These are phyloP conservation scores for Psophia crepitans DNA, from an alignment of 2,113 vertebrate species.

Conservation along the genomic window DNA sequence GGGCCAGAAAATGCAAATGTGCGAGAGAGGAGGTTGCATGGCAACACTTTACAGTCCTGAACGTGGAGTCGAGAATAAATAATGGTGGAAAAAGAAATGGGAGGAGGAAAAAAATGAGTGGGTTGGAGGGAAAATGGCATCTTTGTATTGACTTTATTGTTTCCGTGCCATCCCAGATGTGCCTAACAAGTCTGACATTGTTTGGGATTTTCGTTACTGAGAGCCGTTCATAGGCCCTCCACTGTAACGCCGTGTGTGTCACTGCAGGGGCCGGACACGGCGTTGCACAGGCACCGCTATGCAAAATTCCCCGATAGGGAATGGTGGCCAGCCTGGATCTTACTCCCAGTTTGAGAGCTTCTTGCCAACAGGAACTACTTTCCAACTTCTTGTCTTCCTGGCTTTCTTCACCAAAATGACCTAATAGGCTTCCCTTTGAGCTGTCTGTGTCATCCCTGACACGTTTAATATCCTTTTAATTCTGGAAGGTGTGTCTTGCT, in stretches of 20 bases:
- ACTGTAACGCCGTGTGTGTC: not conserved
- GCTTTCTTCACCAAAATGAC: not conserved
- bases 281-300: not conserved
- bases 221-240: not conserved
- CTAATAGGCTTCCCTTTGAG: not conserved
- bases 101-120: not conserved
- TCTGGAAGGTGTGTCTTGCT: not conserved
- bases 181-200: conserved; percentile 23
- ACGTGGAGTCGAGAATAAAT: not conserved
- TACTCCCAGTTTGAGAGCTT: not conserved
- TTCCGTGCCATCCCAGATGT: conserved; percentile 7
- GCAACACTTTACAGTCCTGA: not conserved
- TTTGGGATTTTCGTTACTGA: not conserved
- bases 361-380: not conserved
- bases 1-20: not conserved
- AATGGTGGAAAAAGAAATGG: conserved; percentile 10
- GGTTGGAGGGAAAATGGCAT: not conserved
- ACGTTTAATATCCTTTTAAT: not conserved
- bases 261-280: not conserved
- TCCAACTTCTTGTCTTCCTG: not conserved
- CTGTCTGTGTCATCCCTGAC: not conserved
- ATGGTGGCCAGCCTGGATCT: not conserved
- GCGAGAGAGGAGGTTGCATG: not conserved
- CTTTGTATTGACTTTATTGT: conserved; percentile 33
- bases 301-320: not conserved